phyloP scores from a whole-genome alignment of 2,888 invertebrate genomes.

The Ectobius pallidus region DNA sequence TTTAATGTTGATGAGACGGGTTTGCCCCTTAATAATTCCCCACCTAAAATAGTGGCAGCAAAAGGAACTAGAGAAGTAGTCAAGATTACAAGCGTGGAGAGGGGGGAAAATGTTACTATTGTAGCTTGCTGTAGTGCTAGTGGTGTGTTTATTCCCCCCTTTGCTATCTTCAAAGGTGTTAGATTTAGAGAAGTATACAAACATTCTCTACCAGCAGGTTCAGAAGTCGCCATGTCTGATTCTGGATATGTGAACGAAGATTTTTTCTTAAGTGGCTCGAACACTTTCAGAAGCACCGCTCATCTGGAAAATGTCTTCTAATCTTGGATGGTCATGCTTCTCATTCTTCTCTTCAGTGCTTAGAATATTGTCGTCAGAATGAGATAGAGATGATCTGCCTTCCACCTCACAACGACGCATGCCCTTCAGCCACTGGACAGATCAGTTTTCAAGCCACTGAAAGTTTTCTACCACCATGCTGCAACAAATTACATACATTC shows the following conservation, averaged over 20 bases:
- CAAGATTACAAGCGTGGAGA: background rate
- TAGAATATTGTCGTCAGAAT: conserved; percentile 5
- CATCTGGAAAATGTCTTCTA: background rate
- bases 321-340: background rate
- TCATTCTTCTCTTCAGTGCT: background rate
- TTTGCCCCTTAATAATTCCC: background rate
- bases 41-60: conserved; percentile 4
- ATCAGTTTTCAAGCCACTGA: conserved; percentile 7
- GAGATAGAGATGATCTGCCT: background rate
- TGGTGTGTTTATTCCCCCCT: conserved; percentile 36
- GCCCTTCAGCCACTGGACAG: conserved; percentile 7
- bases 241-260: background rate
- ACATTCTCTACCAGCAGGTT: background rate
- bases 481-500: background rate
- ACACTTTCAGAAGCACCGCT: background rate
- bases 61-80: background rate
- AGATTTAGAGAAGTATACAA: background rate
- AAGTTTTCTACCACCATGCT: conserved; percentile 20
- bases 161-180: background rate
- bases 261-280: background rate
- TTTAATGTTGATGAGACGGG: conserved; percentile 3
- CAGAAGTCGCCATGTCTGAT: background rate
- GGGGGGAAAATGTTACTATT: conserved; percentile 3
- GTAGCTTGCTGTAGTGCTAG: background rate
- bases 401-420: conserved; percentile 19